Percentiles rank a stretch among this genome's conserved stretches.
Conservation (phyloP, 2,888 invertebrate species). For the Leptogaster cylindrica region DNA sequence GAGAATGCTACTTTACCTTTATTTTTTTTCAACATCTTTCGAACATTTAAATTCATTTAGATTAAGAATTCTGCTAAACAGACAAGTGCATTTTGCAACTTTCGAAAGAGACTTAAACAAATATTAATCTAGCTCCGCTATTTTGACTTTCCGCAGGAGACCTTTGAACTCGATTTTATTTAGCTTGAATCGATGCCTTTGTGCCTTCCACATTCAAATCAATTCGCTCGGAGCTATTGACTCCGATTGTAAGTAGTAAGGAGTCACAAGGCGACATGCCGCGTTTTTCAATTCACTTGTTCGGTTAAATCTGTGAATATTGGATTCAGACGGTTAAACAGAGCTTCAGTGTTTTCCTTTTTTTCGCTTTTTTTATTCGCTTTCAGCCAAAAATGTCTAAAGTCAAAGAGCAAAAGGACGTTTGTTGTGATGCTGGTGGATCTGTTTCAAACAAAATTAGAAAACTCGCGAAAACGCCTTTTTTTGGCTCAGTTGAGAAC, state of each 20-base stretch:
- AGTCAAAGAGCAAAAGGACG: background rate
- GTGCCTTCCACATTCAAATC: background rate
- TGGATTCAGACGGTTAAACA: constrained; percentile 3
- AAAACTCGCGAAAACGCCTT: constrained; percentile 8
- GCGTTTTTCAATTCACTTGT: constrained; percentile 29
- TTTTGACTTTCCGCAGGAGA: background rate
- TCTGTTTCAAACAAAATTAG: constrained; percentile 18
- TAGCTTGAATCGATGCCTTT: constrained; percentile 14
- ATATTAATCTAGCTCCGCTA: background rate
- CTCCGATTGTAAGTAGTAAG: background rate
- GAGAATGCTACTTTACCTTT: no score
- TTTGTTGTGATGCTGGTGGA: background rate
- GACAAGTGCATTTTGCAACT: no score
- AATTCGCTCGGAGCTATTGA: constrained; percentile 28
- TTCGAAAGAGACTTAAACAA: no score
- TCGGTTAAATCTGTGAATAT: constrained; percentile 19
- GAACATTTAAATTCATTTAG: no score
- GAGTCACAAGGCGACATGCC: background rate
- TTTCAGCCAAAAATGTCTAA: constrained; percentile 22
- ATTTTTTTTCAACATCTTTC: no score
- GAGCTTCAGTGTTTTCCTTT: background rate
- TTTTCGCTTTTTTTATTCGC: background rate
- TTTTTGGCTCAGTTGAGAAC: constrained; percentile 35
- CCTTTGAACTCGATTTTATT: background rate
- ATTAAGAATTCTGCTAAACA: no score